A percentile compares a stretch with the other conserved stretches of the same genome.
These are phyloP conservation scores for Propithecus coquereli DNA, from an alignment of 2,113 vertebrate species.

Conservation along the genomic window DNA sequence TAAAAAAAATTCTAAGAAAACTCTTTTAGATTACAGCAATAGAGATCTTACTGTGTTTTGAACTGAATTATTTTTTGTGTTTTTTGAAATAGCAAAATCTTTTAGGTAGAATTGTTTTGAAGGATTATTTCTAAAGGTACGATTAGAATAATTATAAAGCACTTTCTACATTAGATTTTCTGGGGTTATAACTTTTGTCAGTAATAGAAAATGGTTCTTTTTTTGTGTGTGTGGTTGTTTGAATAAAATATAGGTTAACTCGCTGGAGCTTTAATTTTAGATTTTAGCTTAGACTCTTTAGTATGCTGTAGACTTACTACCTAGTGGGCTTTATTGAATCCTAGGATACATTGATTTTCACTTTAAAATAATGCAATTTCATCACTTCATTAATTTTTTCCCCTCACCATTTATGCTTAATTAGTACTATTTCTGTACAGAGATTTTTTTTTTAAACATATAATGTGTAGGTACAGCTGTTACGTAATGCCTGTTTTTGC, in stretches of 20 bases:
- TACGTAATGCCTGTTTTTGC: not conserved
- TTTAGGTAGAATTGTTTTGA: constrained; percentile 54
- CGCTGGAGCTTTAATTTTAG: constrained; percentile 30
- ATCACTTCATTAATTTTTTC: constrained; percentile 65
- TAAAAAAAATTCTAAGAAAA: constrained; percentile 83
- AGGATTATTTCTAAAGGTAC: constrained; percentile 44
- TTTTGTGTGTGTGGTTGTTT: constrained; percentile 5
- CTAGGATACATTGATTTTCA: constrained; percentile 64
- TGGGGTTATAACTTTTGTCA: constrained; percentile 39
- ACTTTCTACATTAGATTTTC: constrained; percentile 40
- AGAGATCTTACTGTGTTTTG: constrained; percentile 77
- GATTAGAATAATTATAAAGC: constrained; percentile 54
- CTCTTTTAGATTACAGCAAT: constrained; percentile 83
- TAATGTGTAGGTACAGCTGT: not conserved
- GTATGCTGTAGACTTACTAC: constrained; percentile 27
- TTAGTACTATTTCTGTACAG: constrained; percentile 33
- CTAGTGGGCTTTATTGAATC: constrained; percentile 34
- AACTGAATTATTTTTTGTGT: constrained; percentile 59
- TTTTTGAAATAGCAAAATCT: constrained; percentile 37
- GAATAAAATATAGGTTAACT: constrained; percentile 67
- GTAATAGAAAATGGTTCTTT: constrained; percentile 60
- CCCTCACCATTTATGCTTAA: constrained; percentile 52
- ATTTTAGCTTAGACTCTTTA: constrained; percentile 27
- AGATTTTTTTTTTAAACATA: not conserved
- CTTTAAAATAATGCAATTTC: constrained; percentile 70